Conservation (phyloP, 2,797 vertebrate genomes). For the Salarias fasciatus region DNA sequence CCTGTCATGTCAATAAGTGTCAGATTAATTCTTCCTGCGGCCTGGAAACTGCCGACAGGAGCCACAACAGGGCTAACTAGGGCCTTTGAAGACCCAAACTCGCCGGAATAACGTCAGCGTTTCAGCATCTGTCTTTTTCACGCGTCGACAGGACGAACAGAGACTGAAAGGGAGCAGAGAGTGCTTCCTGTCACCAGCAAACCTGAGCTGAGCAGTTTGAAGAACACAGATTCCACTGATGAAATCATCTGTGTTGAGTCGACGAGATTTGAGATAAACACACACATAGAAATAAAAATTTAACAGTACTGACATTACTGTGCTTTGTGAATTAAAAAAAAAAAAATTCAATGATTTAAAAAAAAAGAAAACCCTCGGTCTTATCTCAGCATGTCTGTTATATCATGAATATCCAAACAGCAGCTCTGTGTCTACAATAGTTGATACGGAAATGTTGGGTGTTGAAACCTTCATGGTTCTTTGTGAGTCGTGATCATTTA, state of each 20-base stretch:
- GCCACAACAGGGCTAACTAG: constrained; percentile 44
- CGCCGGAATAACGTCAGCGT: constrained; percentile 23
- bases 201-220: neutral
- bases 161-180: constrained; percentile 25
- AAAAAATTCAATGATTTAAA: no score
- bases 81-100: constrained; percentile 53
- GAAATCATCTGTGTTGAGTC: no score
- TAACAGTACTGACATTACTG: no score
- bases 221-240: neutral
- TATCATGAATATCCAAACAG: constrained; percentile 50
- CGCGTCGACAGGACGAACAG: constrained; percentile 49
- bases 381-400: neutral
- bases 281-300: no score
- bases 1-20: constrained; percentile 27
- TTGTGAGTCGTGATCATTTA: constrained; percentile 47
- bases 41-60: constrained; percentile 68
- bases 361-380: no score
- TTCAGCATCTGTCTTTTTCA: constrained; percentile 45
- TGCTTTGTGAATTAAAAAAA: neutral
- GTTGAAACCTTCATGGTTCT: constrained; percentile 26
- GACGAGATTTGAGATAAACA: no score
- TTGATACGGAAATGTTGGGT: constrained; percentile 42
- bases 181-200: constrained; percentile 15
- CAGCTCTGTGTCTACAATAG: neutral
- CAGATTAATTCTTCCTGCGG: constrained; percentile 34